Base-by-base conservation (phyloP, 2,113 vertebrate genomes). In the Equus przewalskii region DNA sequence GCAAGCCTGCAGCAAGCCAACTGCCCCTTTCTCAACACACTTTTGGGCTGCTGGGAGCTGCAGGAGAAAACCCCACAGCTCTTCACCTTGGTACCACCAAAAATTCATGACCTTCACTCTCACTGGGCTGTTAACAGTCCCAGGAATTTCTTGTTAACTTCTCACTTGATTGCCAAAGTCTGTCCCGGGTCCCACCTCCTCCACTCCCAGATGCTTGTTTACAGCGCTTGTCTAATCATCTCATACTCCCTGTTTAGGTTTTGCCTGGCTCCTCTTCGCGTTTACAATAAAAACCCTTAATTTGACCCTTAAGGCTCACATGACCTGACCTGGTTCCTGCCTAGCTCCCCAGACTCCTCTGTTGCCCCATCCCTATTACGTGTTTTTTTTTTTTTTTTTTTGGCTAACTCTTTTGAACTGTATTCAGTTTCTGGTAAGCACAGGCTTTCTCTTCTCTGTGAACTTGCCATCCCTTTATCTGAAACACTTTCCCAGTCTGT, bases 221-320 rank as follows among this genome's bases (percentile, higher is more conserved):
- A 5, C 46, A 19, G n/a, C 15, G 14, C 44, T 41, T 30, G 1
- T 83, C 76, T 41, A 9, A 2, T 44, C 60, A 33, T 44, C 81
- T 19, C 8, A 0, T 5, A 16, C n/a, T 36, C 7, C 18, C 3
- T 19, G 8, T n/a, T 4, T 33, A 46, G 7, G 26, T 44, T 60
- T 41, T 75, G 0, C 0, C 1, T 22, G 64, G 46, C 24, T 49
- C 36, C 22, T 51, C 33, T 0, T 28, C 51, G 72, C 30, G 65
- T 15, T 67, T n/a, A 70, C 51, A 76, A 12, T 80, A n/a, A 79
- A 81, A 79, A 7, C 51, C 8, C 5, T 46, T 69, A 24, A 13
- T 62, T 36, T 33, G 46, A 82, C 26, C 69, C 51, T 14, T 0
- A 14, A 36, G 62, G 3, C 28, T 94, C 62, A 7, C 54, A 54